Percentiles rank a stretch among this genome's conserved stretches.
Conservation (phyloP, 2,797 vertebrate genomes). For the Epinephelus malabaricus region DNA sequence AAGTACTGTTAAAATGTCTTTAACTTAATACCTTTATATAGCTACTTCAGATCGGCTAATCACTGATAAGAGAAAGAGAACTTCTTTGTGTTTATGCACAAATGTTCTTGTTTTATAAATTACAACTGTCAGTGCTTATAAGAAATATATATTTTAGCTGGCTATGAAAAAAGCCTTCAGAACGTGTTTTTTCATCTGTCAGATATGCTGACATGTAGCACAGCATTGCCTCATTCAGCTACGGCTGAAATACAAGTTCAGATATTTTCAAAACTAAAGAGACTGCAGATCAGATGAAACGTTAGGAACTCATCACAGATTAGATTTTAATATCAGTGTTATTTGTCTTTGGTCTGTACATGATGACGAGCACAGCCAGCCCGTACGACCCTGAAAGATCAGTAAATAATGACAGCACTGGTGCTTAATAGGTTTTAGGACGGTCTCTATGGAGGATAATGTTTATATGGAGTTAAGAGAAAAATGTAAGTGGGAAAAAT, state of each 20-base stretch:
- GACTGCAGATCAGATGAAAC: conserved; percentile 3
- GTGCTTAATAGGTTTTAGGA: conserved; percentile 32
- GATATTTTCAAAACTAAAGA: conserved; percentile 16
- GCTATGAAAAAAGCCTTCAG: neutral
- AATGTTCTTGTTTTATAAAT: neutral
- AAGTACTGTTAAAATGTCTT: conserved; percentile 3
- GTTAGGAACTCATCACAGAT: conserved; percentile 5
- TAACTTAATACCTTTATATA: neutral
- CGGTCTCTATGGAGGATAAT: conserved; percentile 29
- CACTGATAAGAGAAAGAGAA: neutral
- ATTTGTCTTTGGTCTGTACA: conserved; percentile 1
- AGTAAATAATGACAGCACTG: conserved; percentile 37
- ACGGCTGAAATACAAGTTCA: neutral
- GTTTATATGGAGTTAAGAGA: conserved; percentile 50
- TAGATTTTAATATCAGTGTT: conserved; percentile 4
- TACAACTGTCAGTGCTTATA: neutral
- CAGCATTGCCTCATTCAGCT: conserved; percentile 9
- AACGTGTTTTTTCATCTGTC: neutral
- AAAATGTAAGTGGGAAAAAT: conserved; percentile 60
- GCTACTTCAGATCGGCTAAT: neutral
- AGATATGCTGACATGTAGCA: neutral
- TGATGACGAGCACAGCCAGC: conserved; percentile 3
- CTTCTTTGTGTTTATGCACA: neutral
- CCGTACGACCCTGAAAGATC: neutral
- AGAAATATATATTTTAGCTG: neutral